Base-by-base conservation (phyloP, 2,113 vertebrate species). In the Hippocampus zosterae region DNA sequence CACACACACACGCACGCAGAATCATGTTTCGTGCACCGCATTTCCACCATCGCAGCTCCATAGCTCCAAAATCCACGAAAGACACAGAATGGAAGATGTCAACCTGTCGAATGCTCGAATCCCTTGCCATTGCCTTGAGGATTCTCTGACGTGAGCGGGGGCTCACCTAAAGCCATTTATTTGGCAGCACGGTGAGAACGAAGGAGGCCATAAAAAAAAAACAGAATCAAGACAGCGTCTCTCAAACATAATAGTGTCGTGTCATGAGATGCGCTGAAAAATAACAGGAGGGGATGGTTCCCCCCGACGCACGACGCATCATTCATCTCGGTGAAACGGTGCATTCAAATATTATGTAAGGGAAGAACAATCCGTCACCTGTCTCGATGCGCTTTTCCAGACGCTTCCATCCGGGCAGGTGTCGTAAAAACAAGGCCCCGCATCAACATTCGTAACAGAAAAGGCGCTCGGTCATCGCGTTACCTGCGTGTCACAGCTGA, bases 401-500 rank as follows among this genome's bases (percentile, higher is more conserved):
- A 64, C 67, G 8, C 57, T 9, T 29, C 23, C 40, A 42, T 48
- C 10, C 8, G 64, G 40, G 69, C 81, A 82, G 82, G 86, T 88
- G 80, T 78, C 67, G n/a, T 27, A 73, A 27, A 44, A 46, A 29
- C 27, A 60, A 60, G 10, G 27, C 27, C 25, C 37, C 8, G 15
- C 15, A 44, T 37, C 10, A 61, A 23, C 21, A 44, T 27, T 2
- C 12, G 27, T 16, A 60, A 18, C 63, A 16, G n/a, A 8, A 21
- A 8, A 44, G 5, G 44, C 40, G 15, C 2, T 61, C 18, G 16
- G 9, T 37, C 53, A 8, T 70, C 12, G 8, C 19, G 15, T 82
- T 81, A 91, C 91, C 89, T 91, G 87, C 80, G 59, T 82, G 80
- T 80, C 81, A 77, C 81, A 77, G 75, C 56, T 70, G 74, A 76